Evolutionary conservation across 1,140 invertebrate genomes (phyloP).

Genomic region (Metopolophium dirhodum): DNA sequence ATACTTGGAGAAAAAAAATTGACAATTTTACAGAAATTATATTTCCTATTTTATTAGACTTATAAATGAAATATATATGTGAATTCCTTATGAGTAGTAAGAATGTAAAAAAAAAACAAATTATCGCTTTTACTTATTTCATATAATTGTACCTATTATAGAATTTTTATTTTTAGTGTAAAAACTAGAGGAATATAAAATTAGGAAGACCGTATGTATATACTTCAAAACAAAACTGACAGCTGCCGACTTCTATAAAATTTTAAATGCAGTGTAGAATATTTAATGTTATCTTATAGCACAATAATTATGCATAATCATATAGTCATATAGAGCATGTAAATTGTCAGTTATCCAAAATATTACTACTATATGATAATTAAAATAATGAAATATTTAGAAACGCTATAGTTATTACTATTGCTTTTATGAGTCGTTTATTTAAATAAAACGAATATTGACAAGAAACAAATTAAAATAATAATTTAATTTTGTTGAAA

Average conservation of each 20-base stretch:
- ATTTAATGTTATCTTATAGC: neutral
- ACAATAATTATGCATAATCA: neutral
- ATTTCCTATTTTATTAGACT: neutral
- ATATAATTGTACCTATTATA: neutral
- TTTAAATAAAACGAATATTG: neutral
- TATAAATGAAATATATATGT: neutral
- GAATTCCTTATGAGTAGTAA: neutral
- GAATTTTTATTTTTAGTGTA: neutral
- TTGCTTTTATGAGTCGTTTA: neutral
- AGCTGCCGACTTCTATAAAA: neutral
- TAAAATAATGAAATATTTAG: neutral
- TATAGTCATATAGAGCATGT: neutral
- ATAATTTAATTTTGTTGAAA: constrained; percentile 30
- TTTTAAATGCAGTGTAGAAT: neutral
- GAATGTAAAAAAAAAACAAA: neutral
- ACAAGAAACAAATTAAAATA: constrained; percentile 2
- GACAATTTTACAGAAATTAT: neutral
- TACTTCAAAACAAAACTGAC: neutral
- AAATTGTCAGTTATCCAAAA: neutral
- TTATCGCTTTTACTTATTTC: neutral
- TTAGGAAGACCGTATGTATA: neutral
- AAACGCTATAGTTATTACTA: neutral
- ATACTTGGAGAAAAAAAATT: neutral
- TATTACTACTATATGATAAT: neutral
- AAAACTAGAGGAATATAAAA: neutral